Percentiles rank a stretch among this genome's conserved stretches.
Evolutionary conservation across 30 jellyfish, hydroid and myxozoan genomes (phyloP).

Genomic region (Aurelia aurita complex sp. Pacific): DNA sequence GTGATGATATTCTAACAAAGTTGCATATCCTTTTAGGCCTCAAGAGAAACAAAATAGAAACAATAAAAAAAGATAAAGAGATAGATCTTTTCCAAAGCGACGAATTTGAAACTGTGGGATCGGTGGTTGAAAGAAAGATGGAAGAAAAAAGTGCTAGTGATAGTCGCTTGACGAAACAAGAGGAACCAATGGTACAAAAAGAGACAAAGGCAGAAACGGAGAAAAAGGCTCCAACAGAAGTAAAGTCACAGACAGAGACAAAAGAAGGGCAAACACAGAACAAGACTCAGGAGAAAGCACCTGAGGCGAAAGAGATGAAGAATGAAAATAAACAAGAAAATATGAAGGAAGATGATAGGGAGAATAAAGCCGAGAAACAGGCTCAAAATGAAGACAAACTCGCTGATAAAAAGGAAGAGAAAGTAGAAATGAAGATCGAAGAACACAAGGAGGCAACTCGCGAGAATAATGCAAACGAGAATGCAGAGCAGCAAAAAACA

Average conservation of each 20-base stretch:
- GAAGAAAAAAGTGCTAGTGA: background rate
- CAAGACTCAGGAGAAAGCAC: background rate
- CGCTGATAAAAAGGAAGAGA: background rate
- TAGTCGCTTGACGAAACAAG: background rate
- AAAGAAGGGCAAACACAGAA: background rate
- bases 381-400: background rate
- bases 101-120: slow-evolving; percentile 68
- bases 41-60: slow-evolving; percentile 34
- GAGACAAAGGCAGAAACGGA: slow-evolving; percentile 16
- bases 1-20: background rate
- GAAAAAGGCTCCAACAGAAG: background rate
- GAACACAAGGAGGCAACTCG: background rate
- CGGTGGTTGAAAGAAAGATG: slow-evolving; percentile 43
- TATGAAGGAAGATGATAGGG: background rate
- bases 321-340: background rate
- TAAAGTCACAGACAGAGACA: no score
- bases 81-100: slow-evolving; percentile 14
- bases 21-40: slow-evolving; percentile 15
- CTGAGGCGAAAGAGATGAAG: background rate
- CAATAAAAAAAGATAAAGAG: slow-evolving; percentile 57
- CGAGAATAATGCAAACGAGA: background rate
- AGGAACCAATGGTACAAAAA: background rate
- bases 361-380: background rate
- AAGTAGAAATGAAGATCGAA: background rate
- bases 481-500: background rate